Conservation (phyloP, 1,140 invertebrate species). For the Drosophila lacteicornis region DNA sequence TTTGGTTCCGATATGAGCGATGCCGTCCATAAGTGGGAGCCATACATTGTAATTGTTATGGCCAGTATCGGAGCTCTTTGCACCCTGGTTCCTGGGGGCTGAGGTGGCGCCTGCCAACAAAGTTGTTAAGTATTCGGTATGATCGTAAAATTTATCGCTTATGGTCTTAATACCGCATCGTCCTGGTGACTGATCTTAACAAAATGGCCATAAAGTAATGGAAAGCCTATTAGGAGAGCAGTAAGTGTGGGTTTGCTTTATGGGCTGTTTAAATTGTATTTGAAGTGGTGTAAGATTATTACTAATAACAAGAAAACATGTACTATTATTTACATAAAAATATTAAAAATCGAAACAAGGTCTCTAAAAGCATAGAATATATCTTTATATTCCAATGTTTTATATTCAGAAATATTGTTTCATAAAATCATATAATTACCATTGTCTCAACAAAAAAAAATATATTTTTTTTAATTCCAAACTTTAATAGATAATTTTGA, state of each 20-base stretch:
- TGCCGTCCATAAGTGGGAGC: constrained; percentile 41
- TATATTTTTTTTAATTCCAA: no score
- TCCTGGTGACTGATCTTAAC: constrained; percentile 8
- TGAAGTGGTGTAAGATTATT: not conserved
- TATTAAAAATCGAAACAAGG: no score
- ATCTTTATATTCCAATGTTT: no score
- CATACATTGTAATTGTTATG: constrained; percentile 52
- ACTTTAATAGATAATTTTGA: no score
- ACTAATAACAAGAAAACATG: no score
- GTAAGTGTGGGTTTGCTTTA: not conserved
- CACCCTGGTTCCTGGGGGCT: not conserved
- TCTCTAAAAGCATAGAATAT: no score
- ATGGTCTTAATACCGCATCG: not conserved
- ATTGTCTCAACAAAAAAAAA: no score
- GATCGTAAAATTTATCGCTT: constrained; percentile 49
- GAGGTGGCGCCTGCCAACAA: constrained; percentile 38
- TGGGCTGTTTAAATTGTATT: not conserved
- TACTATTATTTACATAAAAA: no score
- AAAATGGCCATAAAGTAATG: constrained; percentile 8
- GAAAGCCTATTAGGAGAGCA: not conserved
- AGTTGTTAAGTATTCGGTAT: constrained; percentile 38
- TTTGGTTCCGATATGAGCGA: constrained; percentile 38
- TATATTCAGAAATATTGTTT: no score
- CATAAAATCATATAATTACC: no score
- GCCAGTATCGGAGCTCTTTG: constrained; percentile 12